These are phyloP conservation scores for Riptortus pedestris DNA, from an alignment of 1,140 invertebrate species.

Conservation along the genomic window DNA sequence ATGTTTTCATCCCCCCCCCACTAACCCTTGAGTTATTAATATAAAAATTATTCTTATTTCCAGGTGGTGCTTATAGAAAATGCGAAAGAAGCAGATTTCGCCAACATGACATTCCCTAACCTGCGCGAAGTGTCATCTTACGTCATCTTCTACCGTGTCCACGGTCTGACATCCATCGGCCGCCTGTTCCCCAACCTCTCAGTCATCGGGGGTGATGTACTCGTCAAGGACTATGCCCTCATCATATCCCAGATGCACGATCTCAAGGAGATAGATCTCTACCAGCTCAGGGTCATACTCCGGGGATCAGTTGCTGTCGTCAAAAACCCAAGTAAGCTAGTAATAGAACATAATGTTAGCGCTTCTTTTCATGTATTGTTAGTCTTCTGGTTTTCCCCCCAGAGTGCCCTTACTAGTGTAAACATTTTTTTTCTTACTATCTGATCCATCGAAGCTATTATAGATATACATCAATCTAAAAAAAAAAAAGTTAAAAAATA, in stretches of 20 bases:
- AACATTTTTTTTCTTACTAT: too few species aligned
- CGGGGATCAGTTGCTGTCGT: constrained; percentile 76
- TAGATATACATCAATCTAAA: too few species aligned
- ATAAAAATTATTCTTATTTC: too few species aligned
- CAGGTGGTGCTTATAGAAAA: constrained; percentile 56
- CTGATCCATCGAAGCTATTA: too few species aligned
- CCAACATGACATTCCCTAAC: constrained; percentile 53
- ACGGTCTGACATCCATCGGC: constrained; percentile 61
- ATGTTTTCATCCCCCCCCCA: too few species aligned
- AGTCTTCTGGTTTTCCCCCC: too few species aligned
- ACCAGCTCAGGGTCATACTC: constrained; percentile 64
- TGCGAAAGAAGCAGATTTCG: constrained; percentile 39
- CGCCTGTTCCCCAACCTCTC: constrained; percentile 86
- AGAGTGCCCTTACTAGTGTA: too few species aligned
- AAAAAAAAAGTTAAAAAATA: too few species aligned
- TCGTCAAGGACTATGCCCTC: constrained; percentile 76
- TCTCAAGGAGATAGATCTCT: constrained; percentile 66
- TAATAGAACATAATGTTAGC: too few species aligned
- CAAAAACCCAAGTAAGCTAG: constrained; percentile 58
- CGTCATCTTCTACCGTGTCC: constrained; percentile 60
- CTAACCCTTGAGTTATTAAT: too few species aligned
- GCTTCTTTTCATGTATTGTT: too few species aligned
- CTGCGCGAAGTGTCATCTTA: constrained; percentile 53
- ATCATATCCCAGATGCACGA: constrained; percentile 64
- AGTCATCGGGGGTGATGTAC: constrained; percentile 74